Conservation (phyloP, 2,113 vertebrate genomes). For the Oryzias melastigma region DNA sequence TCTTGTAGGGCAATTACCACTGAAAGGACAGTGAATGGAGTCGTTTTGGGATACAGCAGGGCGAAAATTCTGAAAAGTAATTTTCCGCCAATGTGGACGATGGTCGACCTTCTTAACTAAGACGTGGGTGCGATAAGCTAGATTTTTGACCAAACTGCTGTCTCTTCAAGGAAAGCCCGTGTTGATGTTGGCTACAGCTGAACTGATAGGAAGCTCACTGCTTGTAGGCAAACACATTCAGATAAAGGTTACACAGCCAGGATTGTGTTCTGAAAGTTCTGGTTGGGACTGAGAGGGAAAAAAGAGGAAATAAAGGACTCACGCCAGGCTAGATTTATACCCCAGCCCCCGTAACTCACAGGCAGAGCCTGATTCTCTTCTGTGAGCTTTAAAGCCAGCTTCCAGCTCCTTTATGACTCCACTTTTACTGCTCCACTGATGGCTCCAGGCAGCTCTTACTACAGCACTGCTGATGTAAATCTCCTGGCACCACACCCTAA, state of each 20-base stretch:
- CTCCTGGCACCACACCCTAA: not conserved
- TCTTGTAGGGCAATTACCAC: conserved; percentile 9
- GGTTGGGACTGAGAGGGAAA: not conserved
- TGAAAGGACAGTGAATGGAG: conserved; percentile 7
- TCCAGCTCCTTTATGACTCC: conserved; percentile 9
- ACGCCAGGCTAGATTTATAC: not conserved
- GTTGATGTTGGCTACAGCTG: conserved; percentile 46
- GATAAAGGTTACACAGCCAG: conserved; percentile 54
- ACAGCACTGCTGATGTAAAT: conserved; percentile 31
- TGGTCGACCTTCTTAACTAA: conserved; percentile 15
- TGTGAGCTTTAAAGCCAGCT: not conserved
- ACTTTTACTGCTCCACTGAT: conserved; percentile 10
- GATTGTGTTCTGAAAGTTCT: conserved; percentile 8
- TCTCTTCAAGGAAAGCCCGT: conserved; percentile 25
- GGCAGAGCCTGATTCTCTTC: conserved; percentile 14
- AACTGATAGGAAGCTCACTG: conserved; percentile 47
- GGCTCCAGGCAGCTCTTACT: conserved; percentile 17
- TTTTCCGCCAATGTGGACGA: conserved; percentile 24
- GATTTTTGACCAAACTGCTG: conserved; percentile 6
- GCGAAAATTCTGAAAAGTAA: conserved; percentile 5
- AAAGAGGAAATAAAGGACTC: not conserved
- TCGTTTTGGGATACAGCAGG: not conserved
- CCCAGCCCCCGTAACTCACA: too few relatives aligned
- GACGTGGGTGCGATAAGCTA: conserved; percentile 48
- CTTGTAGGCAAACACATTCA: conserved; percentile 52